Percentiles rank a stretch among this genome's conserved stretches.
These are phyloP conservation scores for Metopia argyrocephala DNA, from an alignment of 2,888 invertebrate genomes.

Conservation along the genomic window DNA sequence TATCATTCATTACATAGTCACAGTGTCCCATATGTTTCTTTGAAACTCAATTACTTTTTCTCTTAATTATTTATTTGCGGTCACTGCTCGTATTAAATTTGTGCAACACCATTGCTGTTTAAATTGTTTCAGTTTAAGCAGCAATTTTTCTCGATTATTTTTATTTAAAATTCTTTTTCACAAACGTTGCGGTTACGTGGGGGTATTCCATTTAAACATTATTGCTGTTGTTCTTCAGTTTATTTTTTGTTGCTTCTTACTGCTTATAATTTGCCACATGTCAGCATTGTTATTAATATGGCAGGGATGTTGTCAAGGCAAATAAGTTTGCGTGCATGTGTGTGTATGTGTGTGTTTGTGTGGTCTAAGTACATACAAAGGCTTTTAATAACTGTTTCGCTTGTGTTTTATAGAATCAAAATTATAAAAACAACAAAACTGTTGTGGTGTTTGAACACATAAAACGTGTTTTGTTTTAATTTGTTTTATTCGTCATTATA, in stretches of 20 bases:
- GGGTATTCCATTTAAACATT: neutral
- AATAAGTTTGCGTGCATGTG: neutral
- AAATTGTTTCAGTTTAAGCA: too few relatives aligned
- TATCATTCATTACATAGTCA: too few relatives aligned
- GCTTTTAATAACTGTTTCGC: slow-evolving; percentile 2
- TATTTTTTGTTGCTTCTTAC: neutral
- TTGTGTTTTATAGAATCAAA: neutral
- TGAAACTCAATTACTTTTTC: too few relatives aligned
- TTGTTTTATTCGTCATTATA: slow-evolving; percentile 4
- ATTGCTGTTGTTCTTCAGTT: neutral
- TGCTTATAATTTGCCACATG: slow-evolving; percentile 34
- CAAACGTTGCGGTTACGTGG: neutral
- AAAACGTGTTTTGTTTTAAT: slow-evolving; percentile 23
- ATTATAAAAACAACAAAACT: neutral
- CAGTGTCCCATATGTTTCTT: too few relatives aligned
- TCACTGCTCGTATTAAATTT: neutral
- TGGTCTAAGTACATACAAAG: slow-evolving; percentile 24
- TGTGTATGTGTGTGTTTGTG: slow-evolving; percentile 16
- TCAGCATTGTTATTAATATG: slow-evolving; percentile 29
- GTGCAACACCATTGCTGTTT: too few relatives aligned
- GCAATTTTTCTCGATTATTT: neutral
- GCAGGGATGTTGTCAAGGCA: slow-evolving; percentile 15
- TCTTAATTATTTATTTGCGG: too few relatives aligned
- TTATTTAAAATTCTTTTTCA: neutral
- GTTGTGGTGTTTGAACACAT: neutral